Conservation (phyloP, 2,797 vertebrate genomes). For the Ibycter americanus region DNA sequence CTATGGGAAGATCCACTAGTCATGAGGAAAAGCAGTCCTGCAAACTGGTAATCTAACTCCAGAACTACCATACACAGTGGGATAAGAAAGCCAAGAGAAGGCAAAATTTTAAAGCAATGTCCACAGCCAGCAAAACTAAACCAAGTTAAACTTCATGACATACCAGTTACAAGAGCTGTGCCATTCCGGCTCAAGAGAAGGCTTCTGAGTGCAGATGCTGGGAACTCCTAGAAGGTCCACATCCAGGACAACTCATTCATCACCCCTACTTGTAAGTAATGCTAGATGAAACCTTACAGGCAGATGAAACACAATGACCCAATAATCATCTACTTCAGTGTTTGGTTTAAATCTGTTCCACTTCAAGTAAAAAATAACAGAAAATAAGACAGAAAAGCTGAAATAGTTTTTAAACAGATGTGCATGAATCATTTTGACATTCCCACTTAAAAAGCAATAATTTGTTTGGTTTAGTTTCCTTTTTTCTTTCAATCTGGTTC, state of each 20-base stretch:
- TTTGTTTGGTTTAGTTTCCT: not conserved
- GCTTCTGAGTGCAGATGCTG: not conserved
- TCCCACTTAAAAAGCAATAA: not conserved
- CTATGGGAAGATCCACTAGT: not conserved
- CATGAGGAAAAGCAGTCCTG: not conserved
- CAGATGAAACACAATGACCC: not conserved
- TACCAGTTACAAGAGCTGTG: not conserved
- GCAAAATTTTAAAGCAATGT: not conserved
- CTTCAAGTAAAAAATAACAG: not conserved
- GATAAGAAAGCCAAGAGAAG: not conserved
- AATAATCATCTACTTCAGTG: not conserved
- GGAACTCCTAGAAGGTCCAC: not conserved
- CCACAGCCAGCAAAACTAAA: not conserved
- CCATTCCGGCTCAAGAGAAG: not conserved
- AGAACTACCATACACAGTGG: not conserved
- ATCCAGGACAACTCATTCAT: not conserved
- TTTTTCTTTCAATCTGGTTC: not conserved
- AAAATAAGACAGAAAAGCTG: not conserved
- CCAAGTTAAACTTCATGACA: not conserved
- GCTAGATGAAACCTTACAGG: not conserved
- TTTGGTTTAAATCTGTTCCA: not conserved
- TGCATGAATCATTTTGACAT: not conserved
- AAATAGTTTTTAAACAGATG: not conserved
- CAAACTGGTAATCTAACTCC: not conserved
- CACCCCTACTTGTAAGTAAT: not conserved